Evolutionary conservation across 2,888 invertebrate genomes (phyloP).

Genomic region (Drosophila sordidapex): DNA sequence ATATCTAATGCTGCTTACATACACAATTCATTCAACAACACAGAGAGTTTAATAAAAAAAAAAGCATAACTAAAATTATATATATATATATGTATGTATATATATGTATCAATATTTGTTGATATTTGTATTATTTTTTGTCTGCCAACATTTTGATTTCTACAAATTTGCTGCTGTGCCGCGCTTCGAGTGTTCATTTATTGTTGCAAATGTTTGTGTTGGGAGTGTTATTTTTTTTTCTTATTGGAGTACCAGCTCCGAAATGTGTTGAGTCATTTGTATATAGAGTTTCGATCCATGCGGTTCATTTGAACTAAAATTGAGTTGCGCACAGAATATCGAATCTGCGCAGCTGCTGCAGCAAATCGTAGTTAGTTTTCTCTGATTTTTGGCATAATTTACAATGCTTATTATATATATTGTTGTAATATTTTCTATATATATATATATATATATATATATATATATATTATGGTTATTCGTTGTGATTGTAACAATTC

Average conservation of each 20-base stretch:
- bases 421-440: slow-evolving; percentile 20
- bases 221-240: slow-evolving; percentile 6
- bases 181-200: slow-evolving; percentile 12
- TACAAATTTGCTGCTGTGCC: slow-evolving; percentile 24
- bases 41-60: slow-evolving; percentile 70
- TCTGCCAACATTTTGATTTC: slow-evolving; percentile 10
- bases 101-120: slow-evolving; percentile 5
- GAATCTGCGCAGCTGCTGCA: slow-evolving; percentile 19
- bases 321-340: slow-evolving; percentile 36
- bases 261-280: slow-evolving; percentile 45
- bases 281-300: slow-evolving; percentile 25
- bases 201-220: slow-evolving; percentile 16
- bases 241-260: slow-evolving; percentile 73
- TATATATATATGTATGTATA: slow-evolving; percentile 8
- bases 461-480: slow-evolving; percentile 32
- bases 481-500: slow-evolving; percentile 73
- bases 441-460: no score
- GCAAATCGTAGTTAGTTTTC: slow-evolving; percentile 23
- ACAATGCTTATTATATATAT: slow-evolving; percentile 23
- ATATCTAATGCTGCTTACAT: slow-evolving; percentile 49
- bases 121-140: slow-evolving; percentile 12
- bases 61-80: slow-evolving; percentile 46
- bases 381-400: slow-evolving; percentile 51
- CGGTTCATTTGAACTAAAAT: slow-evolving; percentile 35
- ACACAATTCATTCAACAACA: slow-evolving; percentile 61